Evolutionary conservation across 2,113 vertebrate species (phyloP).

Genomic region (Speoplatyrhinus poulsoni): DNA sequence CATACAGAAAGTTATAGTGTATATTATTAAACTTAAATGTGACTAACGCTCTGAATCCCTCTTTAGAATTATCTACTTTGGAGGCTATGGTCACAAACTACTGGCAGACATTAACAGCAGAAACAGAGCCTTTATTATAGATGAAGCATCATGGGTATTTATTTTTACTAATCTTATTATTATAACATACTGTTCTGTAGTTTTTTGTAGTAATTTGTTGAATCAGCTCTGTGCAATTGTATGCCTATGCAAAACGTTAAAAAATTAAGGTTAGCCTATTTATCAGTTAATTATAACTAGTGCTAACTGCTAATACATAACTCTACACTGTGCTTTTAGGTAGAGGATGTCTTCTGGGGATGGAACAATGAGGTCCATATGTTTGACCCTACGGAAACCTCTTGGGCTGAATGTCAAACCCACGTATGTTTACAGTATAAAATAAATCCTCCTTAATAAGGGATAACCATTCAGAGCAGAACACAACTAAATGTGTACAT

Average conservation of each 20-base stretch:
- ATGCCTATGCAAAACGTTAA: too few species aligned
- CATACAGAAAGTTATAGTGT: too few species aligned
- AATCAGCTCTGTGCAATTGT: too few species aligned
- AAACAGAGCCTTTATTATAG: slow-evolving; percentile 84
- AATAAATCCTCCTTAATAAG: too few species aligned
- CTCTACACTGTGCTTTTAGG: slow-evolving; percentile 61
- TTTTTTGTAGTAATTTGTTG: too few species aligned
- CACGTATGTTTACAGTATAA: slow-evolving; percentile 70
- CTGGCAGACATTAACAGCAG: slow-evolving; percentile 79
- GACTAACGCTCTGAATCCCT: slow-evolving; percentile 4
- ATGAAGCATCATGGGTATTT: slow-evolving; percentile 92
- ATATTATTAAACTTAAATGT: neutral
- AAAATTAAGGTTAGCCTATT: too few species aligned
- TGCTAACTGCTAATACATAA: too few species aligned
- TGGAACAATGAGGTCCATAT: slow-evolving; percentile 96
- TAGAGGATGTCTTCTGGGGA: slow-evolving; percentile 89
- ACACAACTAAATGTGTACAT: too few species aligned
- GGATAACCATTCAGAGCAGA: too few species aligned
- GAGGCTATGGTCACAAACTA: slow-evolving; percentile 91
- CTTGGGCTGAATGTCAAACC: slow-evolving; percentile 85
- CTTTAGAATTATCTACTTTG: slow-evolving; percentile 90
- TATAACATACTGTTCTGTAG: too few species aligned
- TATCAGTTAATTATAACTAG: too few species aligned
- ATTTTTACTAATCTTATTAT: too few species aligned
- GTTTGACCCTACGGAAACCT: slow-evolving; percentile 83